Evolutionary conservation across 2,888 invertebrate species (phyloP), one percentile per base, ranked within the genome.

Genomic region (Sphaerophoria taeniata): DNA sequence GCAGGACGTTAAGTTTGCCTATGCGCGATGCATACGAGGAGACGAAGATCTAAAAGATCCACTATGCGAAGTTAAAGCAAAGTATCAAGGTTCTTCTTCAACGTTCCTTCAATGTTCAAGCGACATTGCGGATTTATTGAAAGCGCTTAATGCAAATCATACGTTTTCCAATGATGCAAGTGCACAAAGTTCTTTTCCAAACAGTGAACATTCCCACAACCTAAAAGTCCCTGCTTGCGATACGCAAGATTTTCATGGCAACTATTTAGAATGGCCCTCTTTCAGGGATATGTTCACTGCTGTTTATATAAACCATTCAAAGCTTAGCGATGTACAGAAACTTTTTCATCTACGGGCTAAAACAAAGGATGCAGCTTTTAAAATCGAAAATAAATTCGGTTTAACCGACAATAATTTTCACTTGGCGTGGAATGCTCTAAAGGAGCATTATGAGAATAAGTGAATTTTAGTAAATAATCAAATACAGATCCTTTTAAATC

Each of bases 261-360:
- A 55, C 55, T 81, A 81, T 33, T 31, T 69, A 6, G 39, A 51
- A 2, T 82, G 81, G 74, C 74, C 75, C 6, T 63, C 74, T 0
- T 81, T 81, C n/a, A 55, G 80, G 16, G 81, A 81, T n/a, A 70
- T 81, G 71, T 76, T 81, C 36, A 72, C 81, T 0, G 81, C 75
- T 0, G 51, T 81, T 16, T 81, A 72, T 43, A 65, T 65, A 14
- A 72, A 71, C 0, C 70, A 81, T 45, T 7, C 51, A 0, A 55
- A 60, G 33, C 34, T 82, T 1, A 56, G 63, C 11, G 34, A 58
- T 45, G 76, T 49, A 33, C 67, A 51, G 69, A 58, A 12, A 39
- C 47, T 31, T 12, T 67, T 31, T 74, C 56, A 53, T 47, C 43
- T 53, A 31, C 33, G 55, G 39, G 16, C 39, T 16, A 72, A 72